Conservation (phyloP, 2,113 vertebrate genomes). For the Epinephelus fuscoguttatus region DNA sequence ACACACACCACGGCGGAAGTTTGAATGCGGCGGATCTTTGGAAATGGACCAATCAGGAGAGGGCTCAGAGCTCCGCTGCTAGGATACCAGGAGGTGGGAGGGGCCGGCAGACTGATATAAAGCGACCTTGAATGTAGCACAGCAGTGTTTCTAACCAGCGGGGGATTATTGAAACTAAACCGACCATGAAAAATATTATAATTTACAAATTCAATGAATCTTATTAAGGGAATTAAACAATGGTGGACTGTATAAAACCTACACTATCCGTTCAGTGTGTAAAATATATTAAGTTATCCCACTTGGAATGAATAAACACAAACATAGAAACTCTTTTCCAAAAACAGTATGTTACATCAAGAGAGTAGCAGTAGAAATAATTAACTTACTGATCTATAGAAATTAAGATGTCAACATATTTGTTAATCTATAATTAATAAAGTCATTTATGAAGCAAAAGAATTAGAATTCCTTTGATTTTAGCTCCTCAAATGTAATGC, state of each 20-base stretch:
- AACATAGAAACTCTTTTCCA: too few species aligned
- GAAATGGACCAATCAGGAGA: constrained; percentile 75
- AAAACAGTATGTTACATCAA: too few species aligned
- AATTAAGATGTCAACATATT: too few species aligned
- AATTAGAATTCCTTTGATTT: too few species aligned
- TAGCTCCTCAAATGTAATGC: too few species aligned
- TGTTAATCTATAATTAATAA: too few species aligned
- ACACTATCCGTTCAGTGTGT: not conserved
- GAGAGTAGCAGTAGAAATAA: too few species aligned
- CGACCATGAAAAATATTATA: not conserved
- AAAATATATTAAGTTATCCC: not conserved
- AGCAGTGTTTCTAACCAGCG: not conserved
- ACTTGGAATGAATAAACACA: not conserved
- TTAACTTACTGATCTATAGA: too few species aligned
- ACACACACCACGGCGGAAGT: constrained; percentile 74
- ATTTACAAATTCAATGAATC: too few species aligned
- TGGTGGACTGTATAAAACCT: not conserved
- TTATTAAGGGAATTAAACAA: not conserved
- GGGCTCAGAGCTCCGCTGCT: constrained; percentile 21
- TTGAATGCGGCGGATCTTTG: constrained; percentile 82
- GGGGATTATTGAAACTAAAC: not conserved
- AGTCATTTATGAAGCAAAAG: too few species aligned
- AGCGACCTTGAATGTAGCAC: constrained; percentile 13
- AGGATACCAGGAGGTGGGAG: constrained; percentile 52
- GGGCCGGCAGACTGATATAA: not conserved